Base-by-base conservation (phyloP, 2,113 vertebrate genomes). In the Salvelinus namaycush region DNA sequence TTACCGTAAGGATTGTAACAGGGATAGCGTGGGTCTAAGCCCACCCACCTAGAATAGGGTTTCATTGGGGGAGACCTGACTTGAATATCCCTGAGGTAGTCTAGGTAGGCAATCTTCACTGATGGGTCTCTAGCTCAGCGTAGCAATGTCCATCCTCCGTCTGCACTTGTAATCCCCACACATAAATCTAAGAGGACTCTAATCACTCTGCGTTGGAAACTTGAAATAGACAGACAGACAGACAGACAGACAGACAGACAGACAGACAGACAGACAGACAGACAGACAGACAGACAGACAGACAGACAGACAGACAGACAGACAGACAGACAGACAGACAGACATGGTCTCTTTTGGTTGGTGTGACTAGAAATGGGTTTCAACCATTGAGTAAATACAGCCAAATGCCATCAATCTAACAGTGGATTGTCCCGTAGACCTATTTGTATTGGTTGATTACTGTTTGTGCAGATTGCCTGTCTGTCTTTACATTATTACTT, bases 1-100 rank as follows among this genome's bases (percentile, higher is more conserved):
- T 89, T 89, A 82, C 84, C 34, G 44, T 13, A 51, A 68, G 60
- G 48, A 74, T 72, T 78, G 85, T 86, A 88, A 86, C 78, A 64
- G 64, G 75, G 73, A 73, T 76, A 71, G 59, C 1, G 12, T 64
- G 76, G 60, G 72, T 76, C 59, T 73, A 5, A 20, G 79, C 81
- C 81, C 82, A 5, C 44, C 34, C 31, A 70, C 0, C 0, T 20
- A 59, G 82, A 48, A 74, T 87, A 26, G 72, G 72, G 59, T 88
- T 88, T 85, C 86, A 77, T 70, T 16, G 74, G 54, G 20, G 8
- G 22, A 31, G 51, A 26, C 13, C 14, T 59, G 65, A 59, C 9
- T 26, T 24, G 9, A n/a, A 22, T n/a, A 64, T n/a, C 62, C 62
- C 20, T 26, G 54, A 44, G 39, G 9, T 44, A 44, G 39, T 44